A percentile compares a stretch with the other conserved stretches of the same genome.
Evolutionary conservation across 1,140 invertebrate genomes (phyloP).

Genomic region (Helicoverpa armigera): DNA sequence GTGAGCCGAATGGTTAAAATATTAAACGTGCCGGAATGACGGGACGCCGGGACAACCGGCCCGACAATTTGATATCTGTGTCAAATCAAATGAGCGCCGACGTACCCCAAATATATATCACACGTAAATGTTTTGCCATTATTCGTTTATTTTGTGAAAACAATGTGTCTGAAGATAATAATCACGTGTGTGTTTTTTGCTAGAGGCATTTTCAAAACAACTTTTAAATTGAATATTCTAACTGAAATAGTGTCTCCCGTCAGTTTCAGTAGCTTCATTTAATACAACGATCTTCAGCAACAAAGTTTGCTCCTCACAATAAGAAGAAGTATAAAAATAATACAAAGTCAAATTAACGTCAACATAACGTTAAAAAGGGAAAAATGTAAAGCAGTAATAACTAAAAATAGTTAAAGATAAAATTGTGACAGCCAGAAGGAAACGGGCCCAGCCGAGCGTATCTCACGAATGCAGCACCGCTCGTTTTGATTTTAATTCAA

Average conservation of each 20-base stretch:
- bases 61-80: conserved; percentile 71
- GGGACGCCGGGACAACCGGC: conserved; percentile 68
- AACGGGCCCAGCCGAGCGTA: conserved; percentile 60
- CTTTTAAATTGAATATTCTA: background rate
- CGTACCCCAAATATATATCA: conserved; percentile 43
- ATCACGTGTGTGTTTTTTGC: conserved; percentile 23
- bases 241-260: background rate
- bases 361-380: conserved; percentile 52
- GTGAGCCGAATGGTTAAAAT: conserved; percentile 83
- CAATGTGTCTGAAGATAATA: conserved; percentile 22
- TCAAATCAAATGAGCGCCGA: conserved; percentile 48
- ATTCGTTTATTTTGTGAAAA: conserved; percentile 45
- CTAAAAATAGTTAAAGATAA: conserved; percentile 63
- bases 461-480: conserved; percentile 64
- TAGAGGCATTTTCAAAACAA: background rate
- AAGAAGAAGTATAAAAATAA: conserved; percentile 34
- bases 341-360: conserved; percentile 52
- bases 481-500: conserved; percentile 66
- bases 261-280: background rate
- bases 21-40: conserved; percentile 82
- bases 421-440: conserved; percentile 66
- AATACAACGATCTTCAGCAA: background rate
- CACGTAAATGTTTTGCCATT: conserved; percentile 33
- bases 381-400: conserved; percentile 57
- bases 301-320: background rate